These are phyloP conservation scores for Vollenhovia emeryi DNA, from an alignment of 1,140 invertebrate genomes.

Conservation along the genomic window DNA sequence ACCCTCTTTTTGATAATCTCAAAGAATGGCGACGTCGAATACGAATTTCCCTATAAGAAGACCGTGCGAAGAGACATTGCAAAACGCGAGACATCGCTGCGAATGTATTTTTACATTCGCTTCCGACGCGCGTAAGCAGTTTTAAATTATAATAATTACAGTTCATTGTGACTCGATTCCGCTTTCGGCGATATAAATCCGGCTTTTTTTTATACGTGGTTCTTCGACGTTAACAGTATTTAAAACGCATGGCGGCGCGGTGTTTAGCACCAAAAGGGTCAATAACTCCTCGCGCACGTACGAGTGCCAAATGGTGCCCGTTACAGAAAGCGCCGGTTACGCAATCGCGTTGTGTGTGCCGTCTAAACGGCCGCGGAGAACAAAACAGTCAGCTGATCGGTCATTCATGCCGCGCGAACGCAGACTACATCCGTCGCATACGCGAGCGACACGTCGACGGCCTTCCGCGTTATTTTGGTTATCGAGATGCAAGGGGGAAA, in stretches of 20 bases:
- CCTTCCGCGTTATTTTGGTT: slow-evolving; percentile 6
- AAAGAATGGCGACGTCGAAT: neutral
- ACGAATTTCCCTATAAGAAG: neutral
- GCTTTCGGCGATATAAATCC: no score
- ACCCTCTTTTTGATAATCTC: neutral
- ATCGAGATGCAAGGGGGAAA: no score
- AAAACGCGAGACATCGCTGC: neutral
- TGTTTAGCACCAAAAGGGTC: neutral
- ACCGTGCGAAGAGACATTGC: neutral
- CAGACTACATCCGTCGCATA: neutral
- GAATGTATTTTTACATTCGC: neutral
- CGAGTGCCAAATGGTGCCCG: neutral
- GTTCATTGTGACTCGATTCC: neutral
- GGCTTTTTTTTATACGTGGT: no score
- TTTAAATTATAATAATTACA: neutral
- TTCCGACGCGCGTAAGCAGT: neutral
- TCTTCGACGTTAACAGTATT: neutral
- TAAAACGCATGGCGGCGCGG: neutral
- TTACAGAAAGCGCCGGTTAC: slow-evolving; percentile 11
- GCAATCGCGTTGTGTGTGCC: slow-evolving; percentile 16
- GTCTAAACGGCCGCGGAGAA: slow-evolving; percentile 4
- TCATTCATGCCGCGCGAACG: slow-evolving; percentile 48
- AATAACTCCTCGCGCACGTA: slow-evolving; percentile 1
- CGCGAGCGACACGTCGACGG: neutral
- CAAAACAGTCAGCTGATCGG: slow-evolving; percentile 35